Conservation (phyloP, 2,888 invertebrate genomes). For the Clistopyga incitator region DNA sequence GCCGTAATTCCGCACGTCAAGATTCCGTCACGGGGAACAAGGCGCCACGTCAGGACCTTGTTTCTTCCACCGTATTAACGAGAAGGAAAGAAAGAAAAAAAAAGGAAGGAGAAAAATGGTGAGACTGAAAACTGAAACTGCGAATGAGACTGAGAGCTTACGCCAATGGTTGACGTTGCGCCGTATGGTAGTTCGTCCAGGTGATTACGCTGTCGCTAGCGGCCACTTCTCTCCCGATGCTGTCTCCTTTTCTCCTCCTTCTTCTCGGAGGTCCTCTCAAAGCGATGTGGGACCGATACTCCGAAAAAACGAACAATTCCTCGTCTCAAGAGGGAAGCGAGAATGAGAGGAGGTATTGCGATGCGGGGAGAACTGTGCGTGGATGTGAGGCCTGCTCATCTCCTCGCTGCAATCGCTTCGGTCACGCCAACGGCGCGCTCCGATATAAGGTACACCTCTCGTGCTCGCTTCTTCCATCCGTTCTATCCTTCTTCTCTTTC, state of each 20-base stretch:
- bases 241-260: constrained; percentile 53
- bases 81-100: not conserved
- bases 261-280: constrained; percentile 72
- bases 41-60: constrained; percentile 13
- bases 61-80: constrained; percentile 26
- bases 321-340: constrained; percentile 65
- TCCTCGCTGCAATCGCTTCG: constrained; percentile 80
- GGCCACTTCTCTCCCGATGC: constrained; percentile 73
- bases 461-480: constrained; percentile 35
- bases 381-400: constrained; percentile 72
- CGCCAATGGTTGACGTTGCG: constrained; percentile 72
- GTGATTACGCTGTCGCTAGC: constrained; percentile 83
- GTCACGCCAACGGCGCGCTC: constrained; percentile 77
- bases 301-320: constrained; percentile 41
- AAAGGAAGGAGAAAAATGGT: constrained; percentile 19
- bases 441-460: constrained; percentile 56
- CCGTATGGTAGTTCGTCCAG: constrained; percentile 80
- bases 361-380: constrained; percentile 43
- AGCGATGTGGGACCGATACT: constrained; percentile 67
- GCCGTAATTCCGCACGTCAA: constrained; percentile 52
- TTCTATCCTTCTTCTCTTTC: constrained; percentile 68
- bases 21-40: constrained; percentile 6
- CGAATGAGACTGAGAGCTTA: constrained; percentile 50
- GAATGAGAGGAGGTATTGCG: constrained; percentile 55
- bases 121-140: constrained; percentile 22